A percentile compares a stretch with the other conserved stretches of the same genome.
Conservation (phyloP, 2,888 invertebrate genomes). For the Coecobrya sp. region DNA sequence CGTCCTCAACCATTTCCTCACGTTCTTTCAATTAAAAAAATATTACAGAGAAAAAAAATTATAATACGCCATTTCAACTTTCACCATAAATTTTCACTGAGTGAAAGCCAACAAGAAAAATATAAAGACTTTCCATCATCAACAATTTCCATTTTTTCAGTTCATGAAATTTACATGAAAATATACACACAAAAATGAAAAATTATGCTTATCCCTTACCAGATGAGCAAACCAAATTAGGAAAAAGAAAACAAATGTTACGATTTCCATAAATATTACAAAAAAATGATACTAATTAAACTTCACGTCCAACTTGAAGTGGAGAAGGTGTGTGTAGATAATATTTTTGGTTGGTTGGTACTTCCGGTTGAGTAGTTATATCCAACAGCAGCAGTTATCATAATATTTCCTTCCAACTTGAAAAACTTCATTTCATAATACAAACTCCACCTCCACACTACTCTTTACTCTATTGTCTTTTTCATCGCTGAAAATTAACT, state of each 20-base stretch:
- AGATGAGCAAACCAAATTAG: background rate
- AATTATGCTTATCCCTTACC: background rate
- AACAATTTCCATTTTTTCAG: background rate
- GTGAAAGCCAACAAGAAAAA: background rate
- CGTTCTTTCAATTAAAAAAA: conserved; percentile 77
- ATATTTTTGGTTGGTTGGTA: background rate
- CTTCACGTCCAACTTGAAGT: conserved; percentile 1
- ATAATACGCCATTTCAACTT: conserved; percentile 42
- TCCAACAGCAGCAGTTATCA: too few relatives aligned
- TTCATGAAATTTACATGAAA: conserved; percentile 10
- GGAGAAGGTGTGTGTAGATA: background rate
- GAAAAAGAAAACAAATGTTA: background rate
- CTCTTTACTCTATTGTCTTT: too few relatives aligned
- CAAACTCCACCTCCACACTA: too few relatives aligned
- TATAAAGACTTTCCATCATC: conserved; percentile 20
- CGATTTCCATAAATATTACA: background rate
- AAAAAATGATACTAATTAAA: conserved; percentile 7
- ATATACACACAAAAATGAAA: background rate
- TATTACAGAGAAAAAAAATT: background rate
- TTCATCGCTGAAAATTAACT: too few relatives aligned
- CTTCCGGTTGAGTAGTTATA: too few relatives aligned
- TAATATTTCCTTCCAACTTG: too few relatives aligned
- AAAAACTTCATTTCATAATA: too few relatives aligned
- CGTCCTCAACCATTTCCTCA: conserved; percentile 67
- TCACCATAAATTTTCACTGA: background rate